These are phyloP conservation scores for Myotis findleyi DNA, from an alignment of 2,797 vertebrate genomes.

Conservation along the genomic window DNA sequence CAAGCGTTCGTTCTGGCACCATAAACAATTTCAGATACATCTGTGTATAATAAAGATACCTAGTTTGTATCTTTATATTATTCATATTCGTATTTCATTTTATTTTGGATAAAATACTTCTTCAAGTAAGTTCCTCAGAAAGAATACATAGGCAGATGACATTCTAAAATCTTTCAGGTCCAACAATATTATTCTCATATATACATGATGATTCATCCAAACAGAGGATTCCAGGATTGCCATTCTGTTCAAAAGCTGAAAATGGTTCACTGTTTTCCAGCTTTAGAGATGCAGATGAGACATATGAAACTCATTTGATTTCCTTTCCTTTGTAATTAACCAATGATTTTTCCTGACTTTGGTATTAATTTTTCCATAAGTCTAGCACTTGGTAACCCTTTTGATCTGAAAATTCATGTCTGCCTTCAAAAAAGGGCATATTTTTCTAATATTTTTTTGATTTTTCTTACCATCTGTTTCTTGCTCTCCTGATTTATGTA, in stretches of 20 bases:
- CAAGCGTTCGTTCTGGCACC: neutral
- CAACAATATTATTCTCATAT: neutral
- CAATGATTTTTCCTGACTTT: neutral
- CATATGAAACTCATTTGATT: neutral
- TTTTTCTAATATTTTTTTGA: neutral
- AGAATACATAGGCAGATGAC: neutral
- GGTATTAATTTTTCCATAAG: neutral
- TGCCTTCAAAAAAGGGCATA: neutral
- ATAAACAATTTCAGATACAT: neutral
- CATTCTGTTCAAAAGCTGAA: neutral
- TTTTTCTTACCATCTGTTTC: slow-evolving; percentile 29
- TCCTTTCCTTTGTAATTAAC: slow-evolving; percentile 5
- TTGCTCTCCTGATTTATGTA: neutral
- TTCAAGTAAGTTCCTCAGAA: neutral
- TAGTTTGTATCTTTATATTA: neutral
- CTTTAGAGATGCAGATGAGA: neutral
- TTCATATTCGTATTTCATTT: neutral
- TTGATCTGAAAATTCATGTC: slow-evolving; percentile 27
- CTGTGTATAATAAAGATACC: neutral
- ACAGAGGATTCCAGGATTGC: neutral
- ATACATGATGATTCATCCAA: neutral
- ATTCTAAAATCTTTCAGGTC: neutral
- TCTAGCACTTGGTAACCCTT: neutral
- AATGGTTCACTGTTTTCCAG: neutral
- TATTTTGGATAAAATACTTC: slow-evolving; percentile 15